A percentile compares a stretch with the other conserved stretches of the same genome.
phyloP scores from a whole-genome alignment of 2,888 invertebrate species.

The Galerucella pusilla region DNA sequence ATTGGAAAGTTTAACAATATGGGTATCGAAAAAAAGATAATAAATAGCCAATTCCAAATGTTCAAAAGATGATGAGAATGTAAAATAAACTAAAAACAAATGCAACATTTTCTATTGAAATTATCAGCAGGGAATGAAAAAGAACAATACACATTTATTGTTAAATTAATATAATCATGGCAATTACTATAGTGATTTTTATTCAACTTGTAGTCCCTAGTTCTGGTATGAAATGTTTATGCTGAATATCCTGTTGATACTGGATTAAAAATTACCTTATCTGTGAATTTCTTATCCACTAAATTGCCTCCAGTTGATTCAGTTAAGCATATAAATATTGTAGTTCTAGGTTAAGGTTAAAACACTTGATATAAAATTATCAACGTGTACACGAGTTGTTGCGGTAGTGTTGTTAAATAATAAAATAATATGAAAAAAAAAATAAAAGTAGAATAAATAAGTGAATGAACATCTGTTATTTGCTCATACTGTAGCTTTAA shows the following conservation, averaged over 20 bases:
- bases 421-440: background rate
- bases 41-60: too few relatives aligned
- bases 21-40: too few relatives aligned
- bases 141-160: too few relatives aligned
- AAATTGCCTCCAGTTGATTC: background rate
- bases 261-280: background rate
- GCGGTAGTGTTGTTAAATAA: background rate
- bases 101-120: too few relatives aligned
- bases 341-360: constrained; percentile 7
- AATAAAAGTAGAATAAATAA: background rate
- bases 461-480: background rate
- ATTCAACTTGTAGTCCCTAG: background rate
- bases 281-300: background rate
- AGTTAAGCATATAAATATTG: background rate
- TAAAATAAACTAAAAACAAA: too few relatives aligned
- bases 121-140: too few relatives aligned
- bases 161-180: too few relatives aligned
- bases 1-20: too few relatives aligned
- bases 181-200: background rate
- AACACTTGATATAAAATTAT: background rate
- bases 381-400: background rate
- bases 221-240: background rate
- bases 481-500: background rate
- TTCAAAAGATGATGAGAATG: too few relatives aligned
- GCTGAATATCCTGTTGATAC: background rate